These are phyloP conservation scores for Myotis myotis DNA, from an alignment of 2,797 vertebrate species.

Conservation along the genomic window DNA sequence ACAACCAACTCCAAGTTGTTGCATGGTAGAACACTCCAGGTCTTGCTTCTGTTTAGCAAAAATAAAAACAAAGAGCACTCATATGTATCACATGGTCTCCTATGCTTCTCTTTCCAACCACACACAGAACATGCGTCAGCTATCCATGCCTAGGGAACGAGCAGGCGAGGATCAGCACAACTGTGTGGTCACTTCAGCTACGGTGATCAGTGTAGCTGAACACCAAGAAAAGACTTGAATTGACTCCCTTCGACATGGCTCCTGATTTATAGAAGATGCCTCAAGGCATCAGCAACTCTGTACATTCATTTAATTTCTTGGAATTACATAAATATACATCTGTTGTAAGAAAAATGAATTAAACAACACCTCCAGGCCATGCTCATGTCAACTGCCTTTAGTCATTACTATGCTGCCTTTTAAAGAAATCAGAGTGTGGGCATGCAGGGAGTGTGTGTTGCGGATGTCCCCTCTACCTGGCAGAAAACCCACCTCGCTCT, in stretches of 20 bases:
- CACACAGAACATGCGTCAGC: not conserved
- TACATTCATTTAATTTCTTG: slow-evolving; percentile 22
- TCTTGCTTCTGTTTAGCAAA: not conserved
- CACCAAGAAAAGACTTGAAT: not conserved
- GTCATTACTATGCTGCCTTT: not conserved
- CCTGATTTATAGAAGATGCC: not conserved
- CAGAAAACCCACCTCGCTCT: not conserved
- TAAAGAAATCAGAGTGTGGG: not conserved
- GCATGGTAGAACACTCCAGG: not conserved
- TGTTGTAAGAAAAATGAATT: not conserved
- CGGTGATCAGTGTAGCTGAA: not conserved
- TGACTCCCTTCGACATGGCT: not conserved
- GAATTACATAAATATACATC: not conserved
- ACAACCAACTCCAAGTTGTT: not conserved
- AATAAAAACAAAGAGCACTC: not conserved
- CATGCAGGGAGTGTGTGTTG: not conserved
- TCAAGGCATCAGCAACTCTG: not conserved
- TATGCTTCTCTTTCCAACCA: not conserved
- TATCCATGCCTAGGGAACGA: not conserved
- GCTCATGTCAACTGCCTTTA: not conserved
- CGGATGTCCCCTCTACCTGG: not conserved
- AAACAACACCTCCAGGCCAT: not conserved
- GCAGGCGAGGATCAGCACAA: accelerated
- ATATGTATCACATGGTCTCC: not conserved
- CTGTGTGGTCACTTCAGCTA: not conserved